Base-by-base conservation (phyloP, 2,797 vertebrate genomes). In the Phylloscopus collybita region DNA sequence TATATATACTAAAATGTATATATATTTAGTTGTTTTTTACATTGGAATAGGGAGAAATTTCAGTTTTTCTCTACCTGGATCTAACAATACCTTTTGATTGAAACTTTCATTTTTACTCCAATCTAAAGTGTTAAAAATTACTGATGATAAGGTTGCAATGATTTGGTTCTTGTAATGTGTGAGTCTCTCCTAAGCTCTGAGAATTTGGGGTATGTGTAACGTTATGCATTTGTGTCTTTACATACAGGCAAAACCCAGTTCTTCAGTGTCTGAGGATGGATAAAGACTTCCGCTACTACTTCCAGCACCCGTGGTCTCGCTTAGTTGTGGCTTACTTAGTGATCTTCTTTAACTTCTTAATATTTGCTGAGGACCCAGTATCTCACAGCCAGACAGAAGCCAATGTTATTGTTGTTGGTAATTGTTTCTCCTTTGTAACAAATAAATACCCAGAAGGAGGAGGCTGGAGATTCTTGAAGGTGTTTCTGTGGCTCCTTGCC, bases 221-320 rank as follows among this genome's bases (percentile, higher is more conserved):
- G 14, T 16, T 74, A 22, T 79, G 73, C 21, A 32, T 88, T 29
- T 95, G 11, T 97, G 4, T 97, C 83, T 95, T 94, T 96, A 61
- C 47, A 25, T 42, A 45, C 97, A 99, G 99, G 98, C 96, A 92
- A 93, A 92, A 96, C 56, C 47, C 95, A 87, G 91, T 97, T 67
- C 66, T 90, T 94, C 96, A 92, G 93, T 84, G 70, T 93, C 97
- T 97, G 98, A 99, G 98, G 97, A 99, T 99, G 99, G 99, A 97
- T 97, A 98, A 98, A 97, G 98, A 98, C 96, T 99, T 99, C 73
- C 99, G 99, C 70, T 99, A 99, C 97, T 99, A 99, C 97, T 99
- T 99, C 97, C 99, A 99, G 98, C 99, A 99, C 95, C 99, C 99
- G 0, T 99, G 99, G 99, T 99, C 98, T 67, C 99, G 99, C 42